Evolutionary conservation across 2,888 invertebrate species (phyloP).

Genomic region (Xestoiulus laeticollis): DNA sequence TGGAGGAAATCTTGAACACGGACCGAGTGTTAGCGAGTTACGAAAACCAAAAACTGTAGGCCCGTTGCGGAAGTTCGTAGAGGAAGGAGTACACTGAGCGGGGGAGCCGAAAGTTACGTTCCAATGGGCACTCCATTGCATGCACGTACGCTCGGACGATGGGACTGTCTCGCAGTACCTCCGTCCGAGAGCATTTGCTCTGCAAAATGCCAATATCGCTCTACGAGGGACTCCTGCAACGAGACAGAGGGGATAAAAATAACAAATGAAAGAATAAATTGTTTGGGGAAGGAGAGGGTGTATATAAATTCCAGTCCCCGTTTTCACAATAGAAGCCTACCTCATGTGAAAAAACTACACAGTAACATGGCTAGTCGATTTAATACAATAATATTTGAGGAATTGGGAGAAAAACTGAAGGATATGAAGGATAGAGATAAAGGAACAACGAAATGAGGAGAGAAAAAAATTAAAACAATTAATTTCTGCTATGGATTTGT

Average conservation of each 20-base stretch:
- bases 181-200: background rate
- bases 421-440: conserved; percentile 40
- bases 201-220: too few relatives aligned
- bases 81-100: too few relatives aligned
- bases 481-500: conserved; percentile 46
- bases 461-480: conserved; percentile 11
- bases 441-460: background rate
- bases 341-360: conserved; percentile 51
- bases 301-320: conserved; percentile 48
- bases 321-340: conserved; percentile 52
- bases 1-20: conserved; percentile 1
- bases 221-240: background rate
- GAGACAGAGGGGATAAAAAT: background rate
- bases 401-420: conserved; percentile 35
- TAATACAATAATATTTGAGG: conserved; percentile 46
- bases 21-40: background rate
- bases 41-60: background rate
- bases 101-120: too few relatives aligned
- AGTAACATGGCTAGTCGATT: conserved; percentile 51
- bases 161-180: too few relatives aligned
- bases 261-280: background rate
- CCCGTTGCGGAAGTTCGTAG: background rate
- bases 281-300: background rate
- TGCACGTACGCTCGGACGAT: too few relatives aligned
- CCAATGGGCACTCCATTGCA: too few relatives aligned